Base-by-base conservation (phyloP, 2,888 invertebrate genomes). In the Drosophila putrida region DNA sequence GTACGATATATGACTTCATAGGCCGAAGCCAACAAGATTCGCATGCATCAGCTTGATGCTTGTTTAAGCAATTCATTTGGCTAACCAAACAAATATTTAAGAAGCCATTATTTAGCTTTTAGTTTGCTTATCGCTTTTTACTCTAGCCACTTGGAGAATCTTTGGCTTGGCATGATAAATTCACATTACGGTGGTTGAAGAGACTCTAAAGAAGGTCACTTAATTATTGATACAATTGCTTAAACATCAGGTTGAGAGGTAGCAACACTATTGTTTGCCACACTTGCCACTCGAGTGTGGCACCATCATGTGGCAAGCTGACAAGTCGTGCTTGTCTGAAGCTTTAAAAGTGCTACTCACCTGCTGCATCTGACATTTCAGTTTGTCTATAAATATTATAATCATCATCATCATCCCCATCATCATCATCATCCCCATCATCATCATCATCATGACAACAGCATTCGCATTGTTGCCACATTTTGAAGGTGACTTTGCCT, bases 271-370 rank as follows among this genome's bases (percentile, higher is more conserved):
- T 46, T 60, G 44, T 38, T 44, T 25, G 41, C 43, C 36, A 59
- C 60, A 68, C 59, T 71, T 58, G 58, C 59, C 67, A 68, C 25
- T 25, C 49, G 20, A 33, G 15, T 15, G 35, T 33, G 49, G 46
- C 59, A 60, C 41, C 53, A 44, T 36, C 43, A 47, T 54, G 55
- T 74, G 75, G 54, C 44, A 41, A 43, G 41, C 20, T 46, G 69
- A 73, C 71, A 78, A 74, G 71, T 44, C 8, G 25, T 46, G 41
- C 13, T 53, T 71, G 80, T 64, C 65, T 80, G 78, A 82, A 82
- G 82, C 82, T 66, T 59, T 66, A 79, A 80, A 84, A 84, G 82
- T 84, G 82, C 72, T 77, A 72, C 80, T 76, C 82, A 83, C 84
- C 78, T 83, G 68, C 62, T 36, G 51, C 60, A 44, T 47, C 75